Evolutionary conservation across 2,113 vertebrate genomes (phyloP).

Genomic region (Hyperopisus bebe): DNA sequence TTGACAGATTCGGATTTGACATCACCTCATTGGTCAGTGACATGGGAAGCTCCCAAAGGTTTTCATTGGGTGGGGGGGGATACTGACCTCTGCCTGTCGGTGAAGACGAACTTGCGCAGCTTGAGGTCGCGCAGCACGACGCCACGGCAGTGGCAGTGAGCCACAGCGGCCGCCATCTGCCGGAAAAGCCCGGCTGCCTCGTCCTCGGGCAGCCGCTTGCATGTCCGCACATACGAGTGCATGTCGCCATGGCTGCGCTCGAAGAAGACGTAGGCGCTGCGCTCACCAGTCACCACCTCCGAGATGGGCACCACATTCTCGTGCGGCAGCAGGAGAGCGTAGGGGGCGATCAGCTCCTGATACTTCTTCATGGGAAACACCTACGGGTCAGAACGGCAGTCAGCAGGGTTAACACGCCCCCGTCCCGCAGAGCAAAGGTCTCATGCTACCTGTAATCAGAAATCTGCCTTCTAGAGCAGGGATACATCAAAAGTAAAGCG

Average conservation of each 20-base stretch:
- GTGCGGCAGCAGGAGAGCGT: constrained; percentile 53
- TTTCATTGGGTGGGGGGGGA: neutral
- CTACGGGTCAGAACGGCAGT: constrained; percentile 43
- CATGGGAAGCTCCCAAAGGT: neutral
- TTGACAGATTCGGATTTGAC: neutral
- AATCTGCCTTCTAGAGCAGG: neutral
- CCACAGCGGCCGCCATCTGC: constrained; percentile 64
- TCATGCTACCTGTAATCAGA: neutral
- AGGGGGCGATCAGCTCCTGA: constrained; percentile 59
- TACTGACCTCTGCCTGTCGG: constrained; percentile 62
- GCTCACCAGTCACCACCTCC: constrained; percentile 58
- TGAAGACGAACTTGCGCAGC: constrained; percentile 73
- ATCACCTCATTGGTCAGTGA: neutral
- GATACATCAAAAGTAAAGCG: neutral
- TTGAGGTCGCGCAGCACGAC: constrained; percentile 75
- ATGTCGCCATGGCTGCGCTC: constrained; percentile 61
- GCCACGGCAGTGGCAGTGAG: constrained; percentile 65
- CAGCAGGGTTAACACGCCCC: neutral
- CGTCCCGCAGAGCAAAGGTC: neutral
- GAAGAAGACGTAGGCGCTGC: constrained; percentile 62
- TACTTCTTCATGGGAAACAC: constrained; percentile 59
- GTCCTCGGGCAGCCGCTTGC: constrained; percentile 60
- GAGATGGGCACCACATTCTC: constrained; percentile 57
- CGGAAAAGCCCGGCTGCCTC: constrained; percentile 62
- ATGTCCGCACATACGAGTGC: constrained; percentile 68